Base-by-base conservation (phyloP, 2,888 invertebrate species). In the Meandrusa payeni region DNA sequence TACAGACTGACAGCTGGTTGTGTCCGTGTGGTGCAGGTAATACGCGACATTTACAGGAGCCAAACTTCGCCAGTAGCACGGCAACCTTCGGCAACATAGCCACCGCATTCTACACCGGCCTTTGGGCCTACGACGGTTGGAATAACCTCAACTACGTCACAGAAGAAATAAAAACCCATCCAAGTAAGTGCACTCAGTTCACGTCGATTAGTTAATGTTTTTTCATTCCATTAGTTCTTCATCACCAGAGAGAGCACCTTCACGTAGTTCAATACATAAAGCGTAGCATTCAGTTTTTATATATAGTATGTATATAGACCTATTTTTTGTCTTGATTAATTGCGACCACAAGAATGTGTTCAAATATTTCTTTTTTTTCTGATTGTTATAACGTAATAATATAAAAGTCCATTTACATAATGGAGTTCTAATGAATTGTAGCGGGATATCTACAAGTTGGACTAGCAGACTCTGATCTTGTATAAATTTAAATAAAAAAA, bases 111-210 rank as follows among this genome's bases (percentile, higher is more conserved):
- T 97, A 97, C 88, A 96, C 96, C 20, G 97, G 97, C 51, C 90
- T 97, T 17, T 97, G 97, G 97, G 97, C 97, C 48, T 97, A 97
- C 82, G 97, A 97, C 76, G 97, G 97, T 61, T 97, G 97, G 97
- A 99, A 99, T 83, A 99, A 99, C 86, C 91, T 99, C 59, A 99
- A 99, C 89, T 99, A 97, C 89, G 98, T 99, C 50, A 98, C 99
- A 51, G 99, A 99, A 88, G 99, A 99, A 89, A 95, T 99, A 95
- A 97, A 83, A 97, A 98, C 83, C 99, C 99, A 47, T 97, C 93
- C 81, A 93, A 90, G 93, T 93, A 89, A 89, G 91, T 88, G 53
- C 15, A 24, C 9, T 41, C n/a, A n/a, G n/a, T n/a, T 4, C 22
- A 9, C 10, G 3, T 9, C 4, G 9, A 41, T 10, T 23, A 15